Percentiles rank a stretch among this genome's conserved stretches.
Conservation (phyloP, 2,888 invertebrate genomes). For the Zaprionus bogoriensis region DNA sequence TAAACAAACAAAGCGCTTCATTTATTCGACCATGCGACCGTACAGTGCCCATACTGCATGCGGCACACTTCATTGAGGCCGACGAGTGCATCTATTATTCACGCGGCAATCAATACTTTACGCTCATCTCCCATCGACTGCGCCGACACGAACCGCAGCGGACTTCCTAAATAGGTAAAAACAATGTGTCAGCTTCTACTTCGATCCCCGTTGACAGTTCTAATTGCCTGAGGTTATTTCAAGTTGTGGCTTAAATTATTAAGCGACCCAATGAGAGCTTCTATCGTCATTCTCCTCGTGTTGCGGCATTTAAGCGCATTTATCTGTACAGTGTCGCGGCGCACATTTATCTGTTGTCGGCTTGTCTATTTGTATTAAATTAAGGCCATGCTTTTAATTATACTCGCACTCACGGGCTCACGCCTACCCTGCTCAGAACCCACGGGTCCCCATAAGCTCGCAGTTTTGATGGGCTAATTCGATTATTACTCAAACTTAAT, state of each 20-base stretch:
- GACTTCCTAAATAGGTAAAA: conserved; percentile 47
- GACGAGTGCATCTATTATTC: conserved; percentile 61
- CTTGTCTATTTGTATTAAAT: conserved; percentile 13
- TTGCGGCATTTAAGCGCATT: background rate
- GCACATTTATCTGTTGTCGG: background rate
- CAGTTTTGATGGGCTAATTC: background rate
- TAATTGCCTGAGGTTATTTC: conserved; percentile 45
- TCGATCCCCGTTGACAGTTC: conserved; percentile 45
- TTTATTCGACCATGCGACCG: conserved; percentile 23
- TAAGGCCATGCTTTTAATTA: conserved; percentile 19
- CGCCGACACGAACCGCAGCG: background rate
- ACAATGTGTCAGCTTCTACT: conserved; percentile 56
- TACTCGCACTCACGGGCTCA: background rate
- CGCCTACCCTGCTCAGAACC: background rate
- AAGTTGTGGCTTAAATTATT: conserved; percentile 59
- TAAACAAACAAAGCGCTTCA: conserved; percentile 59
- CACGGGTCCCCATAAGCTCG: background rate
- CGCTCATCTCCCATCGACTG: conserved; percentile 30
- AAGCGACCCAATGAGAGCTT: conserved; percentile 29
- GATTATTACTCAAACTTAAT: background rate
- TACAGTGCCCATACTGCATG: background rate
- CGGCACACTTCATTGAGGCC: conserved; percentile 11
- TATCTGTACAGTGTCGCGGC: background rate
- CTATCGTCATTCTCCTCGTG: background rate
- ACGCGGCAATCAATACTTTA: conserved; percentile 66